phyloP scores from a whole-genome alignment of 2,797 vertebrate species.

The Hypotaenidia okinawae region DNA sequence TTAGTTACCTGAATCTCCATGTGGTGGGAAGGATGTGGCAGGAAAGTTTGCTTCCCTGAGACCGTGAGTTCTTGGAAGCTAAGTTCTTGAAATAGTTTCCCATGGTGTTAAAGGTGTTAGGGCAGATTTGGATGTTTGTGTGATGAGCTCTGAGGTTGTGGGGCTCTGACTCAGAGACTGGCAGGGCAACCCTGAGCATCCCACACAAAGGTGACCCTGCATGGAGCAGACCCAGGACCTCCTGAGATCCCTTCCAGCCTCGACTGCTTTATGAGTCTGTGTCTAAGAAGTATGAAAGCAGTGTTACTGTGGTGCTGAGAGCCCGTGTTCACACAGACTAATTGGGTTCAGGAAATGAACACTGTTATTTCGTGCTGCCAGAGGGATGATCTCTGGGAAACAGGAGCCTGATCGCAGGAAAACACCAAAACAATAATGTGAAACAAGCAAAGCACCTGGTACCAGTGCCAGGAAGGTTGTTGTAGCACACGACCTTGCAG shows the following conservation, averaged over 20 bases:
- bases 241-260: background rate
- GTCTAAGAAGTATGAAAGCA: background rate
- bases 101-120: background rate
- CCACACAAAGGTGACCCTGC: background rate
- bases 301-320: rapidly evolving
- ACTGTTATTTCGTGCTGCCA: background rate
- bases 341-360: background rate
- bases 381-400: background rate
- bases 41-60: background rate
- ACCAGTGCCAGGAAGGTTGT: rapidly evolving
- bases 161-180: background rate
- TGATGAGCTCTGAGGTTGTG: background rate
- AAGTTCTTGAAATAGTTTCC: background rate
- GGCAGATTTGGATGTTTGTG: background rate
- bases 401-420: background rate
- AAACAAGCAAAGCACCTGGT: background rate
- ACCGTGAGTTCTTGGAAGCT: background rate
- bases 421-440: background rate
- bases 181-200: background rate
- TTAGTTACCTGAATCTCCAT: background rate
- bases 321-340: background rate
- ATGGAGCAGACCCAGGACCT: too few relatives aligned
- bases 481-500: background rate
- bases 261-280: rapidly evolving
- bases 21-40: background rate